Evolutionary conservation across 2,888 invertebrate species (phyloP), one percentile per base, ranked within the genome.

Genomic region (Emmelina monodactyla): DNA sequence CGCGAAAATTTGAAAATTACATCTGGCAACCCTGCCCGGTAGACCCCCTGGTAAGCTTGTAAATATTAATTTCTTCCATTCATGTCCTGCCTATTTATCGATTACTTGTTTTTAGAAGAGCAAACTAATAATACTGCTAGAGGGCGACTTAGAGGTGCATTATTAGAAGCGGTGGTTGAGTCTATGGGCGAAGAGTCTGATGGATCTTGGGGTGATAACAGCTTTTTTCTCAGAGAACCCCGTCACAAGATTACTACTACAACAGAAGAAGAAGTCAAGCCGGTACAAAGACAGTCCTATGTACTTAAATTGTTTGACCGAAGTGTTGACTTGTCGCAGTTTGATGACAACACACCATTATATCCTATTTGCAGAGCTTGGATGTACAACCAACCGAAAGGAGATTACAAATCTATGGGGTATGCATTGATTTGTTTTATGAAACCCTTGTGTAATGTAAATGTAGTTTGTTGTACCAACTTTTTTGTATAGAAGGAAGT

Each of bases 341-440:
- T 96, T 67, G 85, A 85, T 40, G 94, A 94, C 45, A 86, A 88
- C 35, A 89, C 95, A 0, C 91, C 96, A 0, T 76, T 97, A 3
- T 97, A 97, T 69, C 95, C 96, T 0, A 93, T 97, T 38, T 96
- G 96, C 53, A 83, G 97, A 34, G 95, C 96, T 1, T 97, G 97
- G 94, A 92, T 94, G 71, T 86, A 87, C 12, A 94, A 94, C 66
- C 88, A 91, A 54, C 92, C 92, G 0, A 83, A 70, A 39, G 65
- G 59, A 9, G 62, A 64, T 37, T 78, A 78, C 38, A 62, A 44
- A 1, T 48, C 58, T 3, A 51, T 61, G 47, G 52, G 55, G 72
- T 71, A 49, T 47, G 47, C n/a, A n/a, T n/a, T n/a, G n/a, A n/a
- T n/a, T 32, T 11, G 16, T 2, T n/a, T 7, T 14, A 14, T n/a